A percentile compares a stretch with the other conserved stretches of the same genome.
Conservation (phyloP, 2,888 invertebrate genomes). For the Biston stratarius region DNA sequence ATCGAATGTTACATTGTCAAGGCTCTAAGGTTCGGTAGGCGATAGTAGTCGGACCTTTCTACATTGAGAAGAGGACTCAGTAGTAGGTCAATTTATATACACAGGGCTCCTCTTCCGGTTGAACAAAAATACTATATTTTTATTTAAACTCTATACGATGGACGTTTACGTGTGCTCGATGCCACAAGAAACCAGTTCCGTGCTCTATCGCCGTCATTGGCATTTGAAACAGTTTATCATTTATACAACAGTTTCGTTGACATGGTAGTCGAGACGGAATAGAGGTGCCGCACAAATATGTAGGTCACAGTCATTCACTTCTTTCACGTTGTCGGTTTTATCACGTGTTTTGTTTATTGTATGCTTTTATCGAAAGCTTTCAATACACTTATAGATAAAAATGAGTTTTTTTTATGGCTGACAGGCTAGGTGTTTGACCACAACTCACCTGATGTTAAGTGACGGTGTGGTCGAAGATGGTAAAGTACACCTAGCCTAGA, state of each 20-base stretch:
- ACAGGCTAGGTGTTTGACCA: too few species aligned
- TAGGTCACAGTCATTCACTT: constrained; percentile 48
- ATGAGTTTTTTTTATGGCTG: too few species aligned
- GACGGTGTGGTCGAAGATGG: too few species aligned
- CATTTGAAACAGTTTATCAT: constrained; percentile 55
- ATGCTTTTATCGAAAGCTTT: constrained; percentile 18
- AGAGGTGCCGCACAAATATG: constrained; percentile 46
- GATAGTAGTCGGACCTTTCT: too few species aligned
- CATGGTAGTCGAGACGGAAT: constrained; percentile 31
- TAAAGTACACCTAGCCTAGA: too few species aligned
- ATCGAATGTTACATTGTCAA: too few species aligned
- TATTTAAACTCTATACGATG: constrained; percentile 22
- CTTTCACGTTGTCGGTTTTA: neutral
- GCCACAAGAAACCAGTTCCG: constrained; percentile 14
- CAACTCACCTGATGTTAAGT: too few species aligned
- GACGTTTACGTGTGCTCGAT: constrained; percentile 8
- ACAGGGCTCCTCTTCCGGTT: too few species aligned
- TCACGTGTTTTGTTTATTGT: too few species aligned
- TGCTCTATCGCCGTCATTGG: constrained; percentile 29
- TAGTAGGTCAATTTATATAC: too few species aligned
- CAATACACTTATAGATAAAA: neutral
- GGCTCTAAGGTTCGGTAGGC: too few species aligned
- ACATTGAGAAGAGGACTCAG: too few species aligned
- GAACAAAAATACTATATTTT: constrained; percentile 1
- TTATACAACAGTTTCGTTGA: constrained; percentile 50